These are phyloP conservation scores for Cassiopea xamachana DNA, from an alignment of 30 jellyfish, hydroid and myxozoan species.

Conservation along the genomic window DNA sequence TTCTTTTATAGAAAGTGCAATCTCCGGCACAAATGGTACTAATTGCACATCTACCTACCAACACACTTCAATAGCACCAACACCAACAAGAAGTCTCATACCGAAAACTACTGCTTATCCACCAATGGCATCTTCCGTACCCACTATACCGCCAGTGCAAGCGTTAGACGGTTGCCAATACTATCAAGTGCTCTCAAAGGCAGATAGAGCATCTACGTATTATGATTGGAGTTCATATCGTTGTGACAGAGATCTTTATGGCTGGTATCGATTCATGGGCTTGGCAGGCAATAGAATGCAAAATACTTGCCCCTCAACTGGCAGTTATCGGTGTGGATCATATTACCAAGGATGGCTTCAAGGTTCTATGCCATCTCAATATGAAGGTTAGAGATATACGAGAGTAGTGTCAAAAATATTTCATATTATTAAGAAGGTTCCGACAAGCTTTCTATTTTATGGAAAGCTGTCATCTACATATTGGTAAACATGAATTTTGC, in stretches of 20 bases:
- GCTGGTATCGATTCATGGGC: slow-evolving; percentile 62
- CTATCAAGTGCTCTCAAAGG: slow-evolving; percentile 26
- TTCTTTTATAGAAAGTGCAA: not conserved
- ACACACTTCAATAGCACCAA: not conserved
- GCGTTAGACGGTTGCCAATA: slow-evolving; percentile 43
- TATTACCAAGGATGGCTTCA: slow-evolving; percentile 70
- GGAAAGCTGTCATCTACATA: not conserved
- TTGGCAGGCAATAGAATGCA: slow-evolving; percentile 37
- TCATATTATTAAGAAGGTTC: not conserved
- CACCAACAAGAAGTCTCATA: not conserved
- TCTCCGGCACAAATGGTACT: not conserved
- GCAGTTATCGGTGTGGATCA: slow-evolving; percentile 76
- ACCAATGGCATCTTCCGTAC: not conserved
- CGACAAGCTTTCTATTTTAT: not conserved
- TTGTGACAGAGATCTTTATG: slow-evolving; percentile 32
- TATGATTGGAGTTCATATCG: slow-evolving; percentile 30
- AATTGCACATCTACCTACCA: not conserved
- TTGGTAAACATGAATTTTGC: no score
- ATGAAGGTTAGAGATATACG: slow-evolving; percentile 42
- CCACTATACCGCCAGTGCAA: slow-evolving; percentile 9
- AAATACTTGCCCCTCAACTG: slow-evolving; percentile 24
- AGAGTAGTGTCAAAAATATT: slow-evolving; percentile 5
- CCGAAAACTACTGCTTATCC: not conserved
- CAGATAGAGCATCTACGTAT: slow-evolving; percentile 12
- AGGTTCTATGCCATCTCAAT: not conserved